phyloP scores from a whole-genome alignment of 2,113 vertebrate genomes.

The Macquaria ambigua region DNA sequence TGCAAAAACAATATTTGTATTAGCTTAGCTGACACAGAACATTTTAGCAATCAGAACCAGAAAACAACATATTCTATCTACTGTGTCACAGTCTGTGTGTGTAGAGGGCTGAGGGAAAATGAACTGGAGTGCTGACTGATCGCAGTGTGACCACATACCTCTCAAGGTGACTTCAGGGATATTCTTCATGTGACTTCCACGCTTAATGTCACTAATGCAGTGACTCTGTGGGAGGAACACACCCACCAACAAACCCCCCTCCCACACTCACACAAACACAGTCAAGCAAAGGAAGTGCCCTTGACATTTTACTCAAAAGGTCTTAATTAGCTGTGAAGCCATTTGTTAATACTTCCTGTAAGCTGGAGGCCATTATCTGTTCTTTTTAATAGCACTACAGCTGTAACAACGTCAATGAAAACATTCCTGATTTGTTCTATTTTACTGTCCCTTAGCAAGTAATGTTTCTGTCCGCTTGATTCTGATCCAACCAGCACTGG shows the following conservation, averaged over 20 bases:
- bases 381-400: not conserved
- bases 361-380: not conserved
- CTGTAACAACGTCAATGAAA: not conserved
- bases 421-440: not conserved
- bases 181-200: slow-evolving; percentile 27
- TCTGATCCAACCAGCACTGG: not conserved
- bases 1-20: not conserved
- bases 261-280: not conserved
- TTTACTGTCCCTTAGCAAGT: not conserved
- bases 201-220: slow-evolving; percentile 35
- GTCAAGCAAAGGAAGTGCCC: slow-evolving; percentile 13
- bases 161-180: slow-evolving; percentile 37
- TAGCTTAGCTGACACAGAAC: not conserved
- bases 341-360: slow-evolving; percentile 17
- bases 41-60: not conserved
- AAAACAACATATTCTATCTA: not conserved
- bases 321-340: slow-evolving; percentile 35
- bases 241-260: not conserved
- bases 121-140: slow-evolving; percentile 4
- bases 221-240: slow-evolving; percentile 12
- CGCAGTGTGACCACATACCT: slow-evolving; percentile 6
- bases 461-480: not conserved
- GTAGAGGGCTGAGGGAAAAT: not conserved
- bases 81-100: not conserved
- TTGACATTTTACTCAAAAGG: slow-evolving; percentile 65